Base-by-base conservation (phyloP, 1,140 invertebrate species). In the Microplitis demolitor region DNA sequence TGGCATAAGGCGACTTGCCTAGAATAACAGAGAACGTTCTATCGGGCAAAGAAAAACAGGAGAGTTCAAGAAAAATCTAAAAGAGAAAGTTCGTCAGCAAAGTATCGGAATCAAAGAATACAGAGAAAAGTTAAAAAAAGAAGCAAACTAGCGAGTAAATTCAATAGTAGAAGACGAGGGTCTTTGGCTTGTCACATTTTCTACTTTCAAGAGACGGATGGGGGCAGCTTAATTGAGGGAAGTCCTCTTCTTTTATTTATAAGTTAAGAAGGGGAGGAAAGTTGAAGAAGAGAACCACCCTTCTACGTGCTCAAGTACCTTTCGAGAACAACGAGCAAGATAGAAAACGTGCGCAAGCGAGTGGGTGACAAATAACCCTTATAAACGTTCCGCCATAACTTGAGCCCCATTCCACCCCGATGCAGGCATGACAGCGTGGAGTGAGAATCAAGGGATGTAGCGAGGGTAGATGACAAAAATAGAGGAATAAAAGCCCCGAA, bases 291-390 rank as follows among this genome's bases (percentile, higher is more conserved):
- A 67, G 50, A 14, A 9, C 39, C 66, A 51, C 37, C 56, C 16
- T 53, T 67, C 11, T 67, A 67, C 66, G 66, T 67, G 66, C 54
- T 39, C 53, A 58, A 69, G 35, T 31, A 56, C 37, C 62, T 53
- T 13, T 16, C 13, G 45, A 34, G 50, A 6, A 35, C 9, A 39
- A 34, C 35, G 24, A 50, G 69, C 8, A 37, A 24, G 62, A 66
- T 51, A 64, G 54, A 64, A 71, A 64, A 51, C 51, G 37, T n/a
- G 56, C 35, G 63, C 53, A 66, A 54, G 16, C 74, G 76, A 71
- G 66, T 69, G 75, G 76, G 80, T 85, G 84, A 87, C 84, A 87
- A 87, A 87, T 87, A 87, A 87, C 83, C 82, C 82, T 87, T 86
- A 86, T 84, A 85, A 87, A 85, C 81, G 82, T 62, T 77, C 74